Evolutionary conservation across 2,113 vertebrate species (phyloP), one percentile per base, ranked within the genome.

Genomic region (Misgurnus mizolepis): DNA sequence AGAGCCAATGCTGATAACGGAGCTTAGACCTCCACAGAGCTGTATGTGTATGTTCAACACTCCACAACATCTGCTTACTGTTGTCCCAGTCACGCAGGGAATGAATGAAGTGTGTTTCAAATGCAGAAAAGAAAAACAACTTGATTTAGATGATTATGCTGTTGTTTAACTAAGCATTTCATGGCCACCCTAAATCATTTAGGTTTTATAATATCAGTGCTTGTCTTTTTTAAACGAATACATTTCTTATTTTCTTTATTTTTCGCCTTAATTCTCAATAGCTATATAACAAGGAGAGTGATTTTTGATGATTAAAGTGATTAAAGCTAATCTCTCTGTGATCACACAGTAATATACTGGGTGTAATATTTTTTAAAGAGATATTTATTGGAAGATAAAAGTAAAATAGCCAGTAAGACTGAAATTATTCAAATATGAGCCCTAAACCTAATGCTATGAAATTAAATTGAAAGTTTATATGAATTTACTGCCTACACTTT

Each of bases 251-350:
- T 71, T 58, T 41, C 22, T 22, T 22, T 22, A 22, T 22, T 22
- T 22, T 22, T 22, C 22, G 22, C 22, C 22, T 18, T 15, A 58
- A 15, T 45, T 61, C 18, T 74, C 71, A 27, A 47, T 45, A 17
- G 14, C 0, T 45, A 12, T 11, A 61, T 74, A 27, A 58, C 17
- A 50, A 56, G 18, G 34, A 58, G 7, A 17, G 39, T 39, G 6
- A 11, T 72, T 72, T 72, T 41, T 74, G 70, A 61, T 34, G 27
- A 34, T 34, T 47, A 9, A n/a, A 70, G 53, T 5, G 1, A 70
- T 70, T 70, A n/a, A 70, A 70, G 53, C 39, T 0, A 47, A 61
- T 82, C 76, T 82, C 76, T 67, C 41, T 81, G 65, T 67, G 79
- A 78, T 69, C 55, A 58, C 62, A 64, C 56, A 60, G 34, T 43